Evolutionary conservation across 2,113 vertebrate genomes (phyloP).

Genomic region (Riparia riparia): DNA sequence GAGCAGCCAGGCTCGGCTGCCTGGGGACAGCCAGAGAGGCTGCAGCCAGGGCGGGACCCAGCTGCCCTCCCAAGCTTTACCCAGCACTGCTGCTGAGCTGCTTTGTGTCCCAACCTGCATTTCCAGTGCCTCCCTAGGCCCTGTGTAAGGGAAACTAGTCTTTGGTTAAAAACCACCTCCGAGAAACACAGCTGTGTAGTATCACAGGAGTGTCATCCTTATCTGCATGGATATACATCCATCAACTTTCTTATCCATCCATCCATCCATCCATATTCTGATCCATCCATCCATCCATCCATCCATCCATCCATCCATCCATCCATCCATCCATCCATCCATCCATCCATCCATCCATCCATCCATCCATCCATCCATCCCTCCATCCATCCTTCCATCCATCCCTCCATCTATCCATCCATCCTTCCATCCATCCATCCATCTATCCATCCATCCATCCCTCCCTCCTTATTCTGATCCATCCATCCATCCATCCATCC

Average conservation of each 20-base stretch:
- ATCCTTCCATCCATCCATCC: too few relatives aligned
- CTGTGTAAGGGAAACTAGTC: rapidly evolving
- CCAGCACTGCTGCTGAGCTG: neutral
- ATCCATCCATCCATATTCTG: neutral
- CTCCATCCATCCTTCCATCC: neutral
- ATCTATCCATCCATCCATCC: neutral
- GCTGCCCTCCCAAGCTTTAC: neutral
- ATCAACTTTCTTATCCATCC: too few relatives aligned
- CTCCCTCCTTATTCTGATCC: neutral
- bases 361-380: neutral
- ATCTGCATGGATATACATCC: rapidly evolving
- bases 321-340: neutral
- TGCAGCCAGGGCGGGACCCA: neutral
- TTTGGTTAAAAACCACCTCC: neutral
- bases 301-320: neutral
- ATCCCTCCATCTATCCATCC: too few relatives aligned
- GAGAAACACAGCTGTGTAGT: neutral
- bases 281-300: neutral
- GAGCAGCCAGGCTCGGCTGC: neutral
- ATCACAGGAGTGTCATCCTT: neutral
- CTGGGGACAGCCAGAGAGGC: rapidly evolving
- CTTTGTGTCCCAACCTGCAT: neutral
- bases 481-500: neutral
- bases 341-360: neutral
- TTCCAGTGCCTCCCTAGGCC: neutral